Conservation (phyloP, 2,888 invertebrate genomes). For the Nebria brevicollis region DNA sequence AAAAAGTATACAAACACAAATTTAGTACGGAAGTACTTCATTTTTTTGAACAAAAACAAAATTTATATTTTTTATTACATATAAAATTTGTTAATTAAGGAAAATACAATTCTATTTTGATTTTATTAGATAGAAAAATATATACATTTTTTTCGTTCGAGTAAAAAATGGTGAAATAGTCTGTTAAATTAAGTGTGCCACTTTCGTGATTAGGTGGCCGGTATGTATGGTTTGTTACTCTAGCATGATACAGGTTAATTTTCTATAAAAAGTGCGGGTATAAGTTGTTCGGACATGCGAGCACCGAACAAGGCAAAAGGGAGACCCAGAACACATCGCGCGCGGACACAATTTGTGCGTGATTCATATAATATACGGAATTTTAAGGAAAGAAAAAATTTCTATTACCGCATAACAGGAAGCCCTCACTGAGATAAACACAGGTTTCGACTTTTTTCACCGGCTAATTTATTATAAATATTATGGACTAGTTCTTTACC, state of each 20-base stretch:
- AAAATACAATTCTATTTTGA: not conserved
- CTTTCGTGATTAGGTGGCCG: constrained; percentile 19
- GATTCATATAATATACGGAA: constrained; percentile 32
- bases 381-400: constrained; percentile 37
- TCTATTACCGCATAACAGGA: constrained; percentile 42
- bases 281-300: constrained; percentile 40
- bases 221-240: not conserved
- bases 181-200: constrained; percentile 13
- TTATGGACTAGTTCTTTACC: constrained; percentile 28
- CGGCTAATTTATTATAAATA: constrained; percentile 40
- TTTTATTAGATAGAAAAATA: not conserved
- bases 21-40: no score
- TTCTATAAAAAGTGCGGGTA: constrained; percentile 49
- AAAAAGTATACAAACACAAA: not conserved
- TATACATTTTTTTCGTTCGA: no score
- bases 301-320: not conserved
- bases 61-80: not conserved
- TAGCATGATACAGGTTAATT: constrained; percentile 52
- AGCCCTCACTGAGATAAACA: constrained; percentile 32
- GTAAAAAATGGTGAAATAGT: no score
- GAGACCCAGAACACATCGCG: not conserved
- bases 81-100: not conserved
- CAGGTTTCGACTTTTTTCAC: constrained; percentile 33
- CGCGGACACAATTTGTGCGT: constrained; percentile 40
- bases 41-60: not conserved